Evolutionary conservation across 2,113 vertebrate genomes (phyloP), one percentile per base, ranked within the genome.

Genomic region (Hystrix brachyura): DNA sequence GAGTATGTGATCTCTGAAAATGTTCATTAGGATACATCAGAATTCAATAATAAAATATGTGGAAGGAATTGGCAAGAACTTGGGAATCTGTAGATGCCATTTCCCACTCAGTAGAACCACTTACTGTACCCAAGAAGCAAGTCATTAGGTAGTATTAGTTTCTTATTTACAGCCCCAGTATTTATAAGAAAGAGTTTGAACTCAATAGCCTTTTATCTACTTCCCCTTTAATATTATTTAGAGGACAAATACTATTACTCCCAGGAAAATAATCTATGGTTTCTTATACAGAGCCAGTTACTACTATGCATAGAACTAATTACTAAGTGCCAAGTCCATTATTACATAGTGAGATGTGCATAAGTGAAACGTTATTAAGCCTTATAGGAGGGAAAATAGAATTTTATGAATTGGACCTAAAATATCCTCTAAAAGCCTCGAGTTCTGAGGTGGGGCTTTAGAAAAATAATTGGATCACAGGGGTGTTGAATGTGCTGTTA

Each of bases 221-320:
- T 57, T 90, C 32, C 10, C 32, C 59, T 84, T 94, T 94, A 51
- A 29, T 43, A 89, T 72, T 86, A 23, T 86, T 86, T 72, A 55
- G 90, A 64, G 64, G 38, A 65, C 46, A 74, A 89, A 72, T 74
- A 57, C 55, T 25, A 51, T 90, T 43, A 27, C 19, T 15, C 19
- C 21, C 19, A 62, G 46, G 19, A 90, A 74, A 27, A 57, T 51
- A 69, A 93, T 64, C 48, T 80, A 80, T 25, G 4, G 34, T 67
- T 21, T 46, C 15, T 60, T n/a, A 27, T 57, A 71, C 15, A n/a
- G 10, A 71, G 23, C 4, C 19, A 71, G 27, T 57, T 79, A 72
- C 60, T 62, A 79, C 21, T 57, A 3, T 32, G 55, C 23, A 64
- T 57, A 32, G 93, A 82, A n/a, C 7, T 59, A 71, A 71, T 79